These are phyloP conservation scores for Troides oblongomaculatus DNA, from an alignment of 2,888 invertebrate species.

Conservation along the genomic window DNA sequence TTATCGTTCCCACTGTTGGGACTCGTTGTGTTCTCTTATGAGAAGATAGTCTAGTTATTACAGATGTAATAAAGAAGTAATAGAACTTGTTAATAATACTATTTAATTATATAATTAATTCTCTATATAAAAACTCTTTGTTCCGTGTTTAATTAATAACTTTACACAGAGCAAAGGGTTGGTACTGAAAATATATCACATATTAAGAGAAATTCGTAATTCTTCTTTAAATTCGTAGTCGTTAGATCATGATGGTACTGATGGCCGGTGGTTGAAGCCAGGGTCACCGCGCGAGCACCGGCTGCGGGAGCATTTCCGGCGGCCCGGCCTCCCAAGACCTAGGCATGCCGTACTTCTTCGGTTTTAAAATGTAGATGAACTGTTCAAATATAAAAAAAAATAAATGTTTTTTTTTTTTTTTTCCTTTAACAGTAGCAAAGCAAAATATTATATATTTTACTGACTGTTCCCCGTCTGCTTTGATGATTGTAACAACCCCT, in stretches of 20 bases:
- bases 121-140: too few relatives aligned
- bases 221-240: background rate
- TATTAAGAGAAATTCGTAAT: background rate
- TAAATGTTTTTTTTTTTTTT: background rate
- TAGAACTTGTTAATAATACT: too few relatives aligned
- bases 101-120: too few relatives aligned
- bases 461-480: too few relatives aligned
- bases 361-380: constrained; percentile 66
- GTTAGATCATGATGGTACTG: background rate
- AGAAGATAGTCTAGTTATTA: too few relatives aligned
- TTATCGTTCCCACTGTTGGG: too few relatives aligned
- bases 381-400: constrained; percentile 41
- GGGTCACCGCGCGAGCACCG: constrained; percentile 53
- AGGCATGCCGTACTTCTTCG: constrained; percentile 55
- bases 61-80: too few relatives aligned
- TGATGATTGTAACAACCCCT: too few relatives aligned
- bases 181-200: background rate
- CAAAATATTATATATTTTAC: background rate
- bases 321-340: constrained; percentile 50
- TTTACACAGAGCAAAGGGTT: too few relatives aligned
- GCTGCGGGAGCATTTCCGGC: constrained; percentile 44
- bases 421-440: background rate
- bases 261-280: background rate
- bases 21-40: too few relatives aligned
- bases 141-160: too few relatives aligned